Evolutionary conservation across 2,113 vertebrate genomes (phyloP).

Genomic region (Turdus rufiventris): DNA sequence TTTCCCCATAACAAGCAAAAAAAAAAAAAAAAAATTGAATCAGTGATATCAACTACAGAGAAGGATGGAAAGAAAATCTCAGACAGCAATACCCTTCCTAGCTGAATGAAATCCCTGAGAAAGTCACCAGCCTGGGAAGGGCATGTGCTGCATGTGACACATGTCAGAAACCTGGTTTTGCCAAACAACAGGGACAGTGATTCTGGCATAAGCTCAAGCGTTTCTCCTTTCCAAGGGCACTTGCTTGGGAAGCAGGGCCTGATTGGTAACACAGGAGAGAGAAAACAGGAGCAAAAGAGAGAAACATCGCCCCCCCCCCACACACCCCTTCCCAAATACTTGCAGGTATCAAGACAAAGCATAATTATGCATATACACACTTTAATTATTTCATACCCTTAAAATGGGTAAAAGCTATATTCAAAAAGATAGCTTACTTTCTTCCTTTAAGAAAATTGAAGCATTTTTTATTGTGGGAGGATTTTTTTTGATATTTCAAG

Average conservation of each 20-base stretch:
- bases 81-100: background rate
- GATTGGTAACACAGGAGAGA: background rate
- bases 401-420: background rate
- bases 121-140: background rate
- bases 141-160: background rate
- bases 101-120: background rate
- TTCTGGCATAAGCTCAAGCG: conserved; percentile 2
- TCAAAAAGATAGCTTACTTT: background rate
- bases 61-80: background rate
- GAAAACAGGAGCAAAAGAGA: background rate
- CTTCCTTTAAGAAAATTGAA: background rate
- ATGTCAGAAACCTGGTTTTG: background rate
- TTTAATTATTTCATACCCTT: background rate
- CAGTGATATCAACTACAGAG: background rate
- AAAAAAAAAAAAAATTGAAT: background rate
- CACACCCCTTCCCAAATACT: background rate
- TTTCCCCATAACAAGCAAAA: background rate
- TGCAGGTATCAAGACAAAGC: background rate
- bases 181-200: background rate
- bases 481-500: background rate
- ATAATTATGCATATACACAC: background rate
- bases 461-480: background rate
- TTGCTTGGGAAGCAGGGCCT: background rate
- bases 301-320: too few relatives aligned
- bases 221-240: conserved; percentile 35